Base-by-base conservation (phyloP, 2,113 vertebrate species). In the Macquaria australasica region DNA sequence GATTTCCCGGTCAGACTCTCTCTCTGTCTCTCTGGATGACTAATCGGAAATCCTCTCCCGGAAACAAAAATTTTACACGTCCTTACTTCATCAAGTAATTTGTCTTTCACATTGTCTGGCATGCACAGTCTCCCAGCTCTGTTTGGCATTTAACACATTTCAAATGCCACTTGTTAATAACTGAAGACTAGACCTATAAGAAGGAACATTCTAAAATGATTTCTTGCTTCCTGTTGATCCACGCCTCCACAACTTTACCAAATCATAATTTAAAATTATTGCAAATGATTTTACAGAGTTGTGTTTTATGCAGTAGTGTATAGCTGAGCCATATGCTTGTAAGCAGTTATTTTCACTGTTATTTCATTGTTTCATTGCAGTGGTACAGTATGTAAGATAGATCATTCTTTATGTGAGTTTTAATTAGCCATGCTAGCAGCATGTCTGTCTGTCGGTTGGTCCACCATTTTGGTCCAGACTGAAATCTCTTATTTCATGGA, bases 1-100 rank as follows among this genome's bases (percentile, higher is more conserved):
- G 64, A 23, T 60, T 77, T 69, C 43, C 59, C 60, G 18, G 53
- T 59, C 37, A 72, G 25, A 18, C 48, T 84, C 67, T 74, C 37
- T 28, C 43, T 45, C 16, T 16, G 34, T 77, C 45, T 78, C 34
- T 37, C 25, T n/a, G 34, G 25, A n/a, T 89, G 89, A 91, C 67
- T 75, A 73, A 91, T 85, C 43, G 4, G 82, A 89, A 86, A 86
- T 85, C 55, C 68, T 91, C 79, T 59, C 16, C 55, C 28, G 14
- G 80, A 77, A 72, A 53, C 34, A n/a, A 31, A 66, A 23, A 16
- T 73, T 59, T 55, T 15, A 31, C 6, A 21, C 9, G 10, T 51
- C 48, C 6, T 20, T 15, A 31, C 39, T 28, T 77, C n/a, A 81
- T 71, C 50, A 3, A 48, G 18, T 71, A 23, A 56, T 85, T 75